Evolutionary conservation across 2,888 invertebrate genomes (phyloP), one percentile per base, ranked within the genome.

Genomic region (Phalangium opilio): DNA sequence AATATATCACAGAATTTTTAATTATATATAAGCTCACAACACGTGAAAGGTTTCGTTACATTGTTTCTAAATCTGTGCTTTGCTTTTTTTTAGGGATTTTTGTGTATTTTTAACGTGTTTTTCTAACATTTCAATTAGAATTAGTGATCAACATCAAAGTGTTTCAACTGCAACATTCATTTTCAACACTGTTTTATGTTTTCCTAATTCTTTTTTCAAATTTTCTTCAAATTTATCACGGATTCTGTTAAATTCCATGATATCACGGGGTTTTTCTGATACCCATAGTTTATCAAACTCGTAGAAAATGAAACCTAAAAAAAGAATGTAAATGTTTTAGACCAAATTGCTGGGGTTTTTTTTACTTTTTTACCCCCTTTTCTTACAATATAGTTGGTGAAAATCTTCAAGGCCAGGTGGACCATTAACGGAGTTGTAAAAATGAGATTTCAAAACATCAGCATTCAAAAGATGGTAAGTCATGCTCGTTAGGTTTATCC

Each of bases 251-350:
- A 95, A 96, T 62, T 93, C 87, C 95, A 96, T 96, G 54, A 96
- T 87, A 63, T 86, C 83, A 55, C 75, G 76, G 1, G 96, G 95
- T 61, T 87, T 85, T 18, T 85, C 82, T 54, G 81, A 77, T 57
- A 90, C 76, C 96, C 96, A 96, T 67, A 85, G 83, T 60, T 81
- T 79, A 69, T 93, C 90, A 70, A 96, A 96, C 63, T 91, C 85
- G 63, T 81, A 83, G 66, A 93, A 87, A 44, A 95, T 71, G 65
- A 86, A 89, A 67, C 68, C 71, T 71, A 58, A 15, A 62, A 59
- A 35, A 33, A 40, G 45, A 42, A 41, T 32, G 17, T 34, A 43
- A 15, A 36, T 47, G 8, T 10, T 17, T 35, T 20, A 15, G n/a
- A 35, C 17, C 38, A 36, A 8, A n/a, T n/a, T n/a, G n/a, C n/a